Evolutionary conservation across 2,113 vertebrate genomes (phyloP).

Genomic region (Tiliqua scincoides): DNA sequence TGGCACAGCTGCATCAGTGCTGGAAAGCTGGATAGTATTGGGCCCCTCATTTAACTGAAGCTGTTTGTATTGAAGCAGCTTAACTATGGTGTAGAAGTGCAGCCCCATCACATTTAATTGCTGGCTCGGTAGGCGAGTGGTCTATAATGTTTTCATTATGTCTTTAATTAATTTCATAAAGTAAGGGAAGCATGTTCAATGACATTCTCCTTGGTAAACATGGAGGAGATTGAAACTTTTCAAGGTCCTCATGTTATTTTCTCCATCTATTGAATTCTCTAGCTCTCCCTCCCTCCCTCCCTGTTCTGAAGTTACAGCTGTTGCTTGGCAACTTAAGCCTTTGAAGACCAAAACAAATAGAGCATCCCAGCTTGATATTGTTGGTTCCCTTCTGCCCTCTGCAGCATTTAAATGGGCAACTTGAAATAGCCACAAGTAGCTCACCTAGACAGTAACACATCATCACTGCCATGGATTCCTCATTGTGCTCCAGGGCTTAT

Average conservation of each 20-base stretch:
- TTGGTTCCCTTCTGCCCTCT: slow-evolving; percentile 48
- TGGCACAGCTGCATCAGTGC: no score
- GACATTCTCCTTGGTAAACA: neutral
- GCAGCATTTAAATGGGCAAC: slow-evolving; percentile 52
- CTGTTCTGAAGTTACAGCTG: slow-evolving; percentile 59
- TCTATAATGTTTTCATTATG: neutral
- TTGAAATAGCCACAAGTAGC: slow-evolving; percentile 63
- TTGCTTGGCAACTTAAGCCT: slow-evolving; percentile 45
- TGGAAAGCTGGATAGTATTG: no score
- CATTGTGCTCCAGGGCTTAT: slow-evolving; percentile 60
- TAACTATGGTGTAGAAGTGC: neutral
- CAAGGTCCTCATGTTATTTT: neutral
- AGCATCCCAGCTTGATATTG: slow-evolving; percentile 46
- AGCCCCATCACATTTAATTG: neutral
- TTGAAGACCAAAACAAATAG: slow-evolving; percentile 11
- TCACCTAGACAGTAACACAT: slow-evolving; percentile 59
- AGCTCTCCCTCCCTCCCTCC: no score
- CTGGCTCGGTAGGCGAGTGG: neutral
- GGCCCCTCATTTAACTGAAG: neutral
- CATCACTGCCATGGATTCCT: slow-evolving; percentile 65
- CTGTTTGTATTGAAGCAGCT: neutral
- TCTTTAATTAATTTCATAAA: neutral
- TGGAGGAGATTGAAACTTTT: neutral
- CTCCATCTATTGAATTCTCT: neutral
- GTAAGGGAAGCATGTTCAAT: neutral